Evolutionary conservation across 2,797 vertebrate genomes (phyloP), one percentile per base, ranked within the genome.

Genomic region (Falco novaeseelandiae): DNA sequence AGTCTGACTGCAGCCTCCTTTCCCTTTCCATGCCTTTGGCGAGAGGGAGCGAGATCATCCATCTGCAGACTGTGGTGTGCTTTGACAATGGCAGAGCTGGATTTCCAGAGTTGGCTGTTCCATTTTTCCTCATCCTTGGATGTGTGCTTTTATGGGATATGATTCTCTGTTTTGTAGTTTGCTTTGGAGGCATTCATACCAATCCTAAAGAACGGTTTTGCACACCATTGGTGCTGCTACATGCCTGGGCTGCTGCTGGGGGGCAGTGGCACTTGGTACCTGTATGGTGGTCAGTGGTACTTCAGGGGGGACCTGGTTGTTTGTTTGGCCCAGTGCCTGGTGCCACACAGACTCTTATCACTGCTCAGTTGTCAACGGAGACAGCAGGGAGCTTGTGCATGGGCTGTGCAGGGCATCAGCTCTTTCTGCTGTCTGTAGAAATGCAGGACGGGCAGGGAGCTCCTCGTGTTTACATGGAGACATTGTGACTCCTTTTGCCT

Each of bases 231-330:
- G 12, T 40, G 27, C 48, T 67, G 40, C 44, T 23, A 17, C 12
- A 2, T 61, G 54, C 22, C 20, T 36, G 10, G 46, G 36, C 14
- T 59, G 44, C 62, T 70, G 22, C 27, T 27, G 55, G 11, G 7
- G 9, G 30, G 17, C 55, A 48, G 38, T 15, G 57, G 20, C 44
- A 32, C 12, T 25, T 42, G 48, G 13, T 42, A 7, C 26, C 17
- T 59, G 10, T 0, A 0, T 44, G 26, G 30, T 40, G 9, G 20
- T 29, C 72, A 46, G 65, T 36, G 38, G 14, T 26, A 19, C 15
- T 55, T 46, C 21, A 36, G 17, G 38, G 12, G 18, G 17, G 30
- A 12, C 17, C 3, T 0, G 0, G 13, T 8, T 81, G 26, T 3
- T 79, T 48, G 10, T 20, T 55, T 69, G 58, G 18, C 20, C 10